A percentile compares a stretch with the other conserved stretches of the same genome.
These are phyloP conservation scores for Phalacrocorax brasilianus DNA, from an alignment of 2,113 vertebrate species.

Conservation along the genomic window DNA sequence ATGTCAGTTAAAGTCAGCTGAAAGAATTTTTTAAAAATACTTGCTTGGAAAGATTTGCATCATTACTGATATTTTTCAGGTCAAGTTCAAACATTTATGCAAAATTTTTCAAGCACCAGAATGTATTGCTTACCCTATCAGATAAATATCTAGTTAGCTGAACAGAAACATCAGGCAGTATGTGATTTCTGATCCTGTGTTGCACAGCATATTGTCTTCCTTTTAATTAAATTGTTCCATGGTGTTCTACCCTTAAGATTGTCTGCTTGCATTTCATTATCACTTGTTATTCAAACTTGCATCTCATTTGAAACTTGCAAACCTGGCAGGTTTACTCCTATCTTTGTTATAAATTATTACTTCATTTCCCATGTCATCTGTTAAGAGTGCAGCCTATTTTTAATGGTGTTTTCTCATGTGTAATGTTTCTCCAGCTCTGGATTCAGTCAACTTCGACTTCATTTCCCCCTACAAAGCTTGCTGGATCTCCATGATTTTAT, in stretches of 20 bases:
- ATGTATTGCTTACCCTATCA: background rate
- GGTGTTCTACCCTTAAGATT: slow-evolving; percentile 9
- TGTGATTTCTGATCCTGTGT: slow-evolving; percentile 20
- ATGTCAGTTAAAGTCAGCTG: slow-evolving; percentile 46
- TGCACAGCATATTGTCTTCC: slow-evolving; percentile 38
- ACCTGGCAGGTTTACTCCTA: slow-evolving; percentile 35
- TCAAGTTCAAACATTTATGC: slow-evolving; percentile 7
- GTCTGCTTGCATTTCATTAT: slow-evolving; percentile 27
- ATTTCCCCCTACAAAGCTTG: slow-evolving; percentile 17
- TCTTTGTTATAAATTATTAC: slow-evolving; percentile 32
- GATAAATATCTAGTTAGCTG: background rate
- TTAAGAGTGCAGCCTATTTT: slow-evolving; percentile 11
- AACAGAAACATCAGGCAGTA: slow-evolving; percentile 9
- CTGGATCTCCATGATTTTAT: slow-evolving; percentile 23
- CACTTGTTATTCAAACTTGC: slow-evolving; percentile 27
- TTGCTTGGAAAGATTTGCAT: slow-evolving; percentile 53
- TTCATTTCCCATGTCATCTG: slow-evolving; percentile 19
- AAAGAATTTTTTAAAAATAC: slow-evolving; percentile 44
- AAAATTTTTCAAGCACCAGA: background rate
- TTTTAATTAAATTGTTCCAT: slow-evolving; percentile 36
- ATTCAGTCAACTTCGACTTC: slow-evolving; percentile 50
- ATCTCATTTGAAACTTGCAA: slow-evolving; percentile 39
- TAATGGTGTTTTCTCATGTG: slow-evolving; percentile 42
- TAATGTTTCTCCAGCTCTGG: slow-evolving; percentile 53
- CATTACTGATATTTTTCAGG: slow-evolving; percentile 22